Conservation (phyloP, 2,797 vertebrate genomes). For the Dallia pectoralis region DNA sequence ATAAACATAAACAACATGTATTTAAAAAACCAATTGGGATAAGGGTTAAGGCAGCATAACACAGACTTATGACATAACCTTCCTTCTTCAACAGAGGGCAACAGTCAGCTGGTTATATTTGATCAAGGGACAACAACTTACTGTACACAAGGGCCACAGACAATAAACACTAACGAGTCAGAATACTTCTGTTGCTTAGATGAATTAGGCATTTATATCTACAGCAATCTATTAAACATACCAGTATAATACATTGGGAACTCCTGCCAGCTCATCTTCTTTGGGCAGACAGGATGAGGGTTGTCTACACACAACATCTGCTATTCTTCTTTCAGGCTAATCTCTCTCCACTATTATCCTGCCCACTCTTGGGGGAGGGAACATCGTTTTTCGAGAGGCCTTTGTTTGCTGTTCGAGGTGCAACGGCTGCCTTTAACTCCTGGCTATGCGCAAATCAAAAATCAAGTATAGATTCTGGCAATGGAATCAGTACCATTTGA, state of each 20-base stretch:
- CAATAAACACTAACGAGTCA: constrained; percentile 75
- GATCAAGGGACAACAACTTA: constrained; percentile 37
- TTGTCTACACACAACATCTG: constrained; percentile 49
- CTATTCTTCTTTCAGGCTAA: constrained; percentile 66
- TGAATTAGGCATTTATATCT: constrained; percentile 68
- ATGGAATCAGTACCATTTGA: constrained; percentile 43
- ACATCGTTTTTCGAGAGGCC: neutral
- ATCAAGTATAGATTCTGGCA: neutral
- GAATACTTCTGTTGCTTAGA: constrained; percentile 70
- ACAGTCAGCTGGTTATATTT: constrained; percentile 63
- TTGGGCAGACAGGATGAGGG: constrained; percentile 65
- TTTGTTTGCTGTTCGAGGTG: constrained; percentile 6
- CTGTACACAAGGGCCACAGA: constrained; percentile 73
- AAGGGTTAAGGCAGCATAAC: constrained; percentile 77
- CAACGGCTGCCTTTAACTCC: constrained; percentile 41
- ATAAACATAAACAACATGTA: constrained; percentile 32
- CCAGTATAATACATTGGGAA: constrained; percentile 79
- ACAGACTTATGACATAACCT: constrained; percentile 64
- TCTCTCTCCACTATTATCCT: constrained; percentile 43
- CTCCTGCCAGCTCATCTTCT: constrained; percentile 53
- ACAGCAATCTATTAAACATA: constrained; percentile 75
- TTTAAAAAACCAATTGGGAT: constrained; percentile 33
- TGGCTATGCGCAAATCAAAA: constrained; percentile 32
- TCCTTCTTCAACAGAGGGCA: constrained; percentile 41
- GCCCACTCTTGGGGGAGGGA: neutral